Evolutionary conservation across 2,797 vertebrate genomes (phyloP).

Genomic region (Octomys mimax): DNA sequence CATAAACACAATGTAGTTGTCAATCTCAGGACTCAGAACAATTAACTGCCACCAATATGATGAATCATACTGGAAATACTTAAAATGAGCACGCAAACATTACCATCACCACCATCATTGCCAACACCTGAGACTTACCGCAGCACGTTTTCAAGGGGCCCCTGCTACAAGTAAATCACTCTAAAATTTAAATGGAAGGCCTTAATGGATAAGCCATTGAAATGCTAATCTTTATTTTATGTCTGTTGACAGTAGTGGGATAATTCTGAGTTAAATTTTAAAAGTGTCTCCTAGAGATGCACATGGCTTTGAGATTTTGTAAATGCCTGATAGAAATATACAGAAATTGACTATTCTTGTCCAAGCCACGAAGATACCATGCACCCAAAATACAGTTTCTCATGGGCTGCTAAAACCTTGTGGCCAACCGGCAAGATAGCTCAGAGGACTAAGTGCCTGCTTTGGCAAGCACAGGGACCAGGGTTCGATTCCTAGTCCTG

Average conservation of each 20-base stretch:
- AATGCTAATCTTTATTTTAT: slow-evolving; percentile 15
- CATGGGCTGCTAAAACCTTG: neutral
- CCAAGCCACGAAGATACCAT: neutral
- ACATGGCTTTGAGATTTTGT: neutral
- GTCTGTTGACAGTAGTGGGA: neutral
- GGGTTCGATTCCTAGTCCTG: too few species aligned
- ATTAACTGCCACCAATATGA: neutral
- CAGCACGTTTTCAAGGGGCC: neutral
- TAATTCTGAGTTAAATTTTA: neutral
- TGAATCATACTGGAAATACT: neutral
- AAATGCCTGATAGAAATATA: neutral
- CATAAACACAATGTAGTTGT: neutral
- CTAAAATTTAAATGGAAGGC: neutral
- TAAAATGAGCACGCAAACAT: neutral
- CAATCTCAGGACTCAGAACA: neutral
- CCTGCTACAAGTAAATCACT: neutral
- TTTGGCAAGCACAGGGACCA: too few species aligned
- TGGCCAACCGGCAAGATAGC: too few species aligned
- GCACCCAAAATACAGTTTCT: neutral
- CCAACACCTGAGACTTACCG: neutral
- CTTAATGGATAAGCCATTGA: neutral
- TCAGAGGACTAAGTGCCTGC: too few species aligned
- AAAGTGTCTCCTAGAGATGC: neutral
- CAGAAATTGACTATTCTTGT: neutral
- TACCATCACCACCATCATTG: neutral